Percentiles rank a stretch among this genome's conserved stretches.
These are phyloP conservation scores for Spilosoma lubricipeda DNA, from an alignment of 2,888 invertebrate genomes.

Conservation along the genomic window DNA sequence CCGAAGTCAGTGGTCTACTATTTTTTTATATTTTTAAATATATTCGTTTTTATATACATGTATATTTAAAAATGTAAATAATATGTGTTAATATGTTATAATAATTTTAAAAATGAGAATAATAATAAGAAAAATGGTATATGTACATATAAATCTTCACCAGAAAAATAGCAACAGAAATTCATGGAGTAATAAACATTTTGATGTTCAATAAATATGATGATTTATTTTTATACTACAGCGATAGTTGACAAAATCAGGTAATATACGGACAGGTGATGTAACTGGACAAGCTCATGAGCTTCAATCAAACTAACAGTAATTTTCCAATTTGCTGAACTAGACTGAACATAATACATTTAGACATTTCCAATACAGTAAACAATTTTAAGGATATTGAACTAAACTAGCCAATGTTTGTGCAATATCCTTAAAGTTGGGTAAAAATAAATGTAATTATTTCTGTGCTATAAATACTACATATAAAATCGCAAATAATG, in stretches of 20 bases:
- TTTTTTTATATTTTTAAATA: too few species aligned
- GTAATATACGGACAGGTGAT: conserved; percentile 7
- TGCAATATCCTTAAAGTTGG: too few species aligned
- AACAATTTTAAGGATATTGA: conserved; percentile 11
- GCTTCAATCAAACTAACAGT: conserved; percentile 17
- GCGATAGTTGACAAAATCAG: background rate
- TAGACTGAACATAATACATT: conserved; percentile 15
- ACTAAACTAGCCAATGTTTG: too few species aligned
- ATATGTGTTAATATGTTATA: too few species aligned
- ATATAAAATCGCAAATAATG: background rate
- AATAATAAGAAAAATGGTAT: too few species aligned
- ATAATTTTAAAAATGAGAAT: too few species aligned
- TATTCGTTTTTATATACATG: too few species aligned
- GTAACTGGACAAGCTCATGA: conserved; percentile 6
- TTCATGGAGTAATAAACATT: background rate
- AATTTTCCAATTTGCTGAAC: conserved; percentile 26
- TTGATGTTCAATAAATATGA: background rate
- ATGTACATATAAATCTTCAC: background rate
- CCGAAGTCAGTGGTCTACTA: too few species aligned
- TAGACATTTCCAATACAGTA: conserved; percentile 19
- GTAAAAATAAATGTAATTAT: background rate
- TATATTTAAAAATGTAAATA: too few species aligned
- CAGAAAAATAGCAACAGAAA: background rate
- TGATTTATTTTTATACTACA: background rate
- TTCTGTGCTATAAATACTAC: background rate